A percentile compares a stretch with the other conserved stretches of the same genome.
These are phyloP conservation scores for Molanna angustata DNA, from an alignment of 2,888 invertebrate genomes.

Conservation along the genomic window DNA sequence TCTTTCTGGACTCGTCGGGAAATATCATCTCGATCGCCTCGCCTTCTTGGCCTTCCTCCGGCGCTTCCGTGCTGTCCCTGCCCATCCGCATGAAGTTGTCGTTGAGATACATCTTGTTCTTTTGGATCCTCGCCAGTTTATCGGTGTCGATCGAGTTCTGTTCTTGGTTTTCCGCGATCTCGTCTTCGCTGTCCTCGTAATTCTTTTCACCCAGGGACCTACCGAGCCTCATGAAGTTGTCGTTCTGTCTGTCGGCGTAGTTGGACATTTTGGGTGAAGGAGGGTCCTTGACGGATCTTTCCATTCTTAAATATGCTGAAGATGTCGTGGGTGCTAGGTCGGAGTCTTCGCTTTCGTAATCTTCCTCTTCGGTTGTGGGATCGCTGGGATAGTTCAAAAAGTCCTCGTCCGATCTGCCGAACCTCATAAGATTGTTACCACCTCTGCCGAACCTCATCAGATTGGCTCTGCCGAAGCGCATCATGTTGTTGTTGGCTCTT, in stretches of 20 bases:
- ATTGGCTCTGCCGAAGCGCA: constrained; percentile 30
- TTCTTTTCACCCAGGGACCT: constrained; percentile 18
- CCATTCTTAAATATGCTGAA: constrained; percentile 14
- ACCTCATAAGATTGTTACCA: constrained; percentile 20
- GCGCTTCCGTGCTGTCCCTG: constrained; percentile 15
- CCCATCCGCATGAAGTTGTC: constrained; percentile 23
- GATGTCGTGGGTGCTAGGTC: constrained; percentile 4
- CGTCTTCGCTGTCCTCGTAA: constrained; percentile 18
- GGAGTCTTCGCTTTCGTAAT: constrained; percentile 16
- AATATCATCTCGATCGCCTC: constrained; percentile 23
- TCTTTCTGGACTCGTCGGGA: constrained; percentile 27
- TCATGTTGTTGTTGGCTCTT: constrained; percentile 23
- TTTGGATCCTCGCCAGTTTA: constrained; percentile 7
- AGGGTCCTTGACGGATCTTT: constrained; percentile 18
- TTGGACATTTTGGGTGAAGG: constrained; percentile 9
- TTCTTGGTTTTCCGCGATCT: constrained; percentile 1
- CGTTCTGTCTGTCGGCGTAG: constrained; percentile 25
- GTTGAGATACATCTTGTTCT: constrained; percentile 20
- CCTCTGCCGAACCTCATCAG: constrained; percentile 27
- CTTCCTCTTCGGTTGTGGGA: constrained; percentile 10
- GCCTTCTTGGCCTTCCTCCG: constrained; percentile 12
- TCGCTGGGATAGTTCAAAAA: constrained; percentile 22
- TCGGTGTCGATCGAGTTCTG: constrained; percentile 6
- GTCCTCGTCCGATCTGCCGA: constrained; percentile 28
- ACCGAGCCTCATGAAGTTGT: constrained; percentile 30